Evolutionary conservation across 1,140 invertebrate genomes (phyloP).

Genomic region (Asobara japonica): DNA sequence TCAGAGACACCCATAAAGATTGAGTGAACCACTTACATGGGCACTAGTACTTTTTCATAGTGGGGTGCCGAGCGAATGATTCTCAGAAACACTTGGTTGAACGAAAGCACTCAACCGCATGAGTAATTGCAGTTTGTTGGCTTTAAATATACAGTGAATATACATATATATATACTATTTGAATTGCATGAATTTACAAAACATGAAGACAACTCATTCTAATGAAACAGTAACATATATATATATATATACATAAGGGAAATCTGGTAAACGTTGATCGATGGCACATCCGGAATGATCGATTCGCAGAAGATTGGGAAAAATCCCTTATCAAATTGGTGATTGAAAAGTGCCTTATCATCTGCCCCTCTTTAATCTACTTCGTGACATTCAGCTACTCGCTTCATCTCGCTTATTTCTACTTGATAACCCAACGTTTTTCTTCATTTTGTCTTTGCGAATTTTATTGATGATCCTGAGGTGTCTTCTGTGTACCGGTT

Average conservation of each 20-base stretch:
- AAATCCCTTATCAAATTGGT: not conserved
- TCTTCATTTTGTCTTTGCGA: not conserved
- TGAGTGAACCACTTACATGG: not conserved
- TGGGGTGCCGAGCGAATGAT: not conserved
- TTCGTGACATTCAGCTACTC: not conserved
- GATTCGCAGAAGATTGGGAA: not conserved
- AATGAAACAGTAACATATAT: not conserved
- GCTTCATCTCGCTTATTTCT: not conserved
- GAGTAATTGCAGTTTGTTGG: conserved; percentile 6
- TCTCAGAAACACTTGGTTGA: conserved; percentile 12
- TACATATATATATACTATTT: not conserved
- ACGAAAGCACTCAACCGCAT: not conserved
- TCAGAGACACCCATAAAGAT: not conserved
- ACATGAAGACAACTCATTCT: not conserved
- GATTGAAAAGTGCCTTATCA: not conserved
- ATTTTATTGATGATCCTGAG: conserved; percentile 7
- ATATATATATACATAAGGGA: not conserved
- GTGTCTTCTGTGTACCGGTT: not conserved
- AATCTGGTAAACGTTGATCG: not conserved
- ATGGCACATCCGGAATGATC: not conserved
- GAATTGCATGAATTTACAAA: not conserved
- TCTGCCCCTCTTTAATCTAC: not conserved
- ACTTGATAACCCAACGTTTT: too few species aligned
- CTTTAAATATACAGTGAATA: not conserved
- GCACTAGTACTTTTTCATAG: not conserved